phyloP scores from a whole-genome alignment of 2,113 vertebrate species.

The Eclectus roratus region DNA sequence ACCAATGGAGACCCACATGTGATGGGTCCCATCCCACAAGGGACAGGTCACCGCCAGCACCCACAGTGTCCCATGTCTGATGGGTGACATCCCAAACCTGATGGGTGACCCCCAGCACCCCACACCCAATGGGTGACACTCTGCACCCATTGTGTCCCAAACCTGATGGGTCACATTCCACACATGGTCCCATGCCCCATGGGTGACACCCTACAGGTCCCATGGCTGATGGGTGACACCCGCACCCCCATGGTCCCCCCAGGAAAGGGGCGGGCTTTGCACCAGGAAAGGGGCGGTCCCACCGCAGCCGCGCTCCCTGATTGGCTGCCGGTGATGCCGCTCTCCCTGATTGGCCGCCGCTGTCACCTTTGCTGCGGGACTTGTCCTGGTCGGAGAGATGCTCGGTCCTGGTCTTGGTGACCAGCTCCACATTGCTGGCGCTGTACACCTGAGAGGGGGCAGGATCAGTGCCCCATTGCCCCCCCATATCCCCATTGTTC shows the following conservation, averaged over 20 bases:
- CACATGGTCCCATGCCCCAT: neutral
- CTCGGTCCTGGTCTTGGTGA: slow-evolving; percentile 94
- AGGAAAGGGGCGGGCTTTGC: neutral
- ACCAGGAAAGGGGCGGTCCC: neutral
- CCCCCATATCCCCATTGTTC: neutral
- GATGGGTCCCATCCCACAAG: neutral
- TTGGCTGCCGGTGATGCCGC: neutral
- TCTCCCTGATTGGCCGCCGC: neutral
- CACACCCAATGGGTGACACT: neutral
- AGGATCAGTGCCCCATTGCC: neutral
- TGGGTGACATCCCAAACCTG: neutral
- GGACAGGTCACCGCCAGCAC: neutral
- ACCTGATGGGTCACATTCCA: neutral
- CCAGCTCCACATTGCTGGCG: slow-evolving; percentile 94
- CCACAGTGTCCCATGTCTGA: neutral
- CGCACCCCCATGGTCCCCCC: neutral
- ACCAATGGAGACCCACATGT: neutral
- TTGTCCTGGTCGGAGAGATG: slow-evolving; percentile 96
- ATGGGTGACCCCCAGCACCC: neutral
- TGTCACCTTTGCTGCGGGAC: slow-evolving; percentile 89
- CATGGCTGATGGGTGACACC: neutral
- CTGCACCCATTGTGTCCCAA: neutral
- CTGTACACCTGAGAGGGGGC: slow-evolving; percentile 85
- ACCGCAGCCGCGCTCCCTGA: neutral
- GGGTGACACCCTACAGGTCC: neutral